phyloP scores from a whole-genome alignment of 2,113 vertebrate species.

The Rhagologus leucostigma region DNA sequence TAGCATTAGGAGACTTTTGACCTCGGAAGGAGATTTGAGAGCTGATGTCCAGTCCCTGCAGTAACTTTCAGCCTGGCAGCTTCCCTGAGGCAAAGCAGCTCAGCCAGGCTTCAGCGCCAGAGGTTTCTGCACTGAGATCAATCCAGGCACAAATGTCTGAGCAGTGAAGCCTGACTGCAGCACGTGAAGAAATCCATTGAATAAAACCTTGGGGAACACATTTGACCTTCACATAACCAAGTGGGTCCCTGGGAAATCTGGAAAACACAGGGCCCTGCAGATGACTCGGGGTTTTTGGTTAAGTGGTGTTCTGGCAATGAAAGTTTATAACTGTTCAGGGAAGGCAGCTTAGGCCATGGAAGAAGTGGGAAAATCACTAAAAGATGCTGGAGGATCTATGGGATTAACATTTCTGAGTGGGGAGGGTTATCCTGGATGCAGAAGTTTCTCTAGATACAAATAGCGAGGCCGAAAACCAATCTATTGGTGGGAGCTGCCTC shows the following conservation, averaged over 20 bases:
- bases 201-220: not conserved
- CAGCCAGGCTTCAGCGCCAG: not conserved
- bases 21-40: not conserved
- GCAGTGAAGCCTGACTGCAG: not conserved
- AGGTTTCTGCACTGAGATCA: not conserved
- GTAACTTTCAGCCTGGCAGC: not conserved
- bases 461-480: not conserved
- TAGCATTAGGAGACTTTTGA: not conserved
- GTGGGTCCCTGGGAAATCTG: not conserved
- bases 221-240: not conserved
- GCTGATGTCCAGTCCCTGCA: not conserved
- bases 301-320: constrained; percentile 1
- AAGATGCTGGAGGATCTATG: not conserved
- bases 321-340: constrained; percentile 32
- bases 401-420: not conserved
- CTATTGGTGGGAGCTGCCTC: not conserved
- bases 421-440: not conserved
- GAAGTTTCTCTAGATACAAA: not conserved
- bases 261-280: not conserved
- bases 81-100: not conserved
- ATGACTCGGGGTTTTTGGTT: not conserved
- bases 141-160: not conserved
- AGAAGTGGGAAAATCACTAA: not conserved
- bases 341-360: not conserved
- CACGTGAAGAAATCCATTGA: not conserved